These are phyloP conservation scores for Acrocephalus scirpaceus DNA, from an alignment of 2,797 vertebrate species.

Conservation along the genomic window DNA sequence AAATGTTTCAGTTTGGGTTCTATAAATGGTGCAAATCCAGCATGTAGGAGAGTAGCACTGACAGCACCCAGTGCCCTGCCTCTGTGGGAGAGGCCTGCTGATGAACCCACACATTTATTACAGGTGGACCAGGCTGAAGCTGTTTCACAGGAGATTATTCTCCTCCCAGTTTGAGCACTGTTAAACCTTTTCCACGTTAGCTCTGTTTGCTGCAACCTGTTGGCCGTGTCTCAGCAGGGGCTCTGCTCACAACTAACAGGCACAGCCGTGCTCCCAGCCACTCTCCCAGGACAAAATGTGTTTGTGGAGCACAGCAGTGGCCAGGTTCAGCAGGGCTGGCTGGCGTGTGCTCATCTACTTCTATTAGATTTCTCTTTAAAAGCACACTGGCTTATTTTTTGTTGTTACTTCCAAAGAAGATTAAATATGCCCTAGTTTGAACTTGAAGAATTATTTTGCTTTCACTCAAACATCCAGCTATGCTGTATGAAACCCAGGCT, in stretches of 20 bases:
- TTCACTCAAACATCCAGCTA: neutral
- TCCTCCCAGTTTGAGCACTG: neutral
- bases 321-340: neutral
- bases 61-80: neutral
- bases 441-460: constrained; percentile 24
- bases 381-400: neutral
- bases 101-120: neutral
- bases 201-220: neutral
- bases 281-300: neutral
- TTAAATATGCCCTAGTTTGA: constrained; percentile 45
- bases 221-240: neutral
- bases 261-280: rapidly evolving
- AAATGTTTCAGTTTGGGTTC: neutral
- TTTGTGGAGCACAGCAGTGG: neutral
- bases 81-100: neutral
- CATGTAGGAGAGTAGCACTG: rapidly evolving
- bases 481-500: neutral
- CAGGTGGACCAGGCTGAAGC: neutral
- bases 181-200: neutral
- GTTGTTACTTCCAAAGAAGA: constrained; percentile 32
- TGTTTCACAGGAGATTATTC: neutral
- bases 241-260: neutral
- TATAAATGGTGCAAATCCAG: neutral
- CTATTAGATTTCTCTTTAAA: constrained; percentile 16
- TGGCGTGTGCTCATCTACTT: neutral